Percentiles rank a stretch among this genome's conserved stretches.
These are phyloP conservation scores for Spialia ferax DNA, from an alignment of 2,888 invertebrate genomes.

Conservation along the genomic window DNA sequence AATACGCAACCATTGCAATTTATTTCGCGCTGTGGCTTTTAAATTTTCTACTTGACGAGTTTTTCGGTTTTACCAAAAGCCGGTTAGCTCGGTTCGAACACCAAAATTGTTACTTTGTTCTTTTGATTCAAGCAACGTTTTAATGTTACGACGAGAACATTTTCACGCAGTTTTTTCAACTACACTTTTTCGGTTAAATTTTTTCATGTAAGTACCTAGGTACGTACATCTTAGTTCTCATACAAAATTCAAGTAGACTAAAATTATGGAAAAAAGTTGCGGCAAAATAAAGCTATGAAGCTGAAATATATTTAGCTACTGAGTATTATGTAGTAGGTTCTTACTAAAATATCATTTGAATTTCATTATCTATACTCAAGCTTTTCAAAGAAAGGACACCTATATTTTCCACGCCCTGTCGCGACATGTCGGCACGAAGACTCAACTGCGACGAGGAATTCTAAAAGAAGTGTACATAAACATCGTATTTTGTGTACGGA, in stretches of 20 bases:
- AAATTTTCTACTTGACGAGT: slow-evolving; percentile 41
- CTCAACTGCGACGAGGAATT: slow-evolving; percentile 79
- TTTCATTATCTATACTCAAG: slow-evolving; percentile 28
- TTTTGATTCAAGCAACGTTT: slow-evolving; percentile 38
- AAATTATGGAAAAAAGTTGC: background rate
- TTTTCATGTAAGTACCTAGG: too few relatives aligned
- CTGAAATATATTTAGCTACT: slow-evolving; percentile 31
- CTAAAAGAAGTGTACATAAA: slow-evolving; percentile 82
- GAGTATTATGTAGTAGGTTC: too few relatives aligned
- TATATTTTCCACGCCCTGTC: slow-evolving; percentile 70
- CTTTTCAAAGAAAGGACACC: slow-evolving; percentile 56
- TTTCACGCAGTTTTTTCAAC: slow-evolving; percentile 28
- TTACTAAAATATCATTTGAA: slow-evolving; percentile 26
- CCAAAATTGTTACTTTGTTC: slow-evolving; percentile 40
- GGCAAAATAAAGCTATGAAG: background rate
- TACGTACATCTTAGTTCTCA: slow-evolving; percentile 5
- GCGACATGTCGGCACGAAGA: slow-evolving; percentile 80
- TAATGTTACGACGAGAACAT: slow-evolving; percentile 39
- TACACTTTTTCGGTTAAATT: slow-evolving; percentile 5
- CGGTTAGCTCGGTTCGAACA: slow-evolving; percentile 39
- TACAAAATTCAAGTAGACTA: slow-evolving; percentile 7
- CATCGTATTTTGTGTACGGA: slow-evolving; percentile 84
- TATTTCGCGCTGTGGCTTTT: slow-evolving; percentile 39
- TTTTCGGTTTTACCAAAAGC: slow-evolving; percentile 40
- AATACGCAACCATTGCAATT: slow-evolving; percentile 36